Base-by-base conservation (phyloP, 2,888 invertebrate species). In the Erebia epiphron region DNA sequence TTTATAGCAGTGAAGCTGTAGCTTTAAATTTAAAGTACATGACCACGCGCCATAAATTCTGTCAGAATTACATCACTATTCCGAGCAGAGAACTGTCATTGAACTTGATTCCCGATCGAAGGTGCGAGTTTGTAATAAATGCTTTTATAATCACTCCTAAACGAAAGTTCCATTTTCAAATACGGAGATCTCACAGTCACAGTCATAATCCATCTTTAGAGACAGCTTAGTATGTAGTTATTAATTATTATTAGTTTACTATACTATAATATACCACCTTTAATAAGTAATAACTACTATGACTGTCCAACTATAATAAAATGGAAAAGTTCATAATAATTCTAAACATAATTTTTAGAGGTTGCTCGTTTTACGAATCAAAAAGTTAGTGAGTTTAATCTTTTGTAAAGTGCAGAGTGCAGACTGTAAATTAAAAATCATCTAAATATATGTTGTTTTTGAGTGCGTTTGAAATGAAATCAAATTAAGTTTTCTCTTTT, bases 21-120 rank as follows among this genome's bases (percentile, higher is more conserved):
- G 41, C 66, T 67, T 67, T 54, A 52, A 67, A 57, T 62, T 63
- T 61, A 65, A 67, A 70, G 46, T 67, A 57, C 62, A 54, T 49
- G 56, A 66, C 52, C 57, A 52, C 62, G 60, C 56, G 66, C 70
- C 62, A 73, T 74, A 72, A 54, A 61, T 69, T 71, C 67, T 74
- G 73, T 79, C 74, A 76, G 67, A 71, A 65, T 74, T 74, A 70
- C 64, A 67, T 71, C 67, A 73, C 49, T 57, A 35, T n/a, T 16
- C n/a, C 16, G 35, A 64, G 41, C 41, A 11, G 11, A 16, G 60
- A 21, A 75, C 81, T 83, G 85, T 86, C 83, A 84, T 82, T 86
- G 86, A 87, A 86, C 86, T 87, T 88, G 86, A 86, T 83, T 82
- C 81, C 80, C 71, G 79, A 83, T 26, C 56, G 54, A 54, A 57